Conservation (phyloP, 2,888 invertebrate species). For the Macrostomum cliftonense region DNA sequence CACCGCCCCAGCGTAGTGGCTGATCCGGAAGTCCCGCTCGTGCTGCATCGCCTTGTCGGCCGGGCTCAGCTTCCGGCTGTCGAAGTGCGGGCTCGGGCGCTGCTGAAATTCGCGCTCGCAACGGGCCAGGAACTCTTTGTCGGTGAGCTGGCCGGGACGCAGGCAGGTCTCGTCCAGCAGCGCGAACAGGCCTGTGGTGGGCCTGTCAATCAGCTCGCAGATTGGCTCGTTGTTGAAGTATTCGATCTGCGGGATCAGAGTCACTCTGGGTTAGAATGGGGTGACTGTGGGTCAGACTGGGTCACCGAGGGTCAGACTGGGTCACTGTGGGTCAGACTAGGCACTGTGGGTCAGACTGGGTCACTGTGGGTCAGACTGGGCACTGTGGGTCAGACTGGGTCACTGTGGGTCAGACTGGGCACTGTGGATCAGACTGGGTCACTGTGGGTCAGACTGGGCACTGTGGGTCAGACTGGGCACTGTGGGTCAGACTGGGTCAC, state of each 20-base stretch:
- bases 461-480: too few relatives aligned
- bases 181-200: slow-evolving; percentile 68
- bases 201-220: slow-evolving; percentile 80
- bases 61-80: slow-evolving; percentile 37
- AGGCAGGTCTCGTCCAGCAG: slow-evolving; percentile 93
- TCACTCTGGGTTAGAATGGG: too few relatives aligned
- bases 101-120: background rate
- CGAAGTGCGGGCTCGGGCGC: slow-evolving; percentile 9
- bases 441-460: too few relatives aligned
- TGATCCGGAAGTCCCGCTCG: slow-evolving; percentile 40
- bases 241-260: slow-evolving; percentile 44
- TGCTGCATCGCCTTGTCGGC: slow-evolving; percentile 40
- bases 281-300: background rate
- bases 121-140: slow-evolving; percentile 29
- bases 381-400: too few relatives aligned
- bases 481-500: too few relatives aligned
- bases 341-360: too few relatives aligned
- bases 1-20: slow-evolving; percentile 91
- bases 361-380: too few relatives aligned
- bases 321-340: too few relatives aligned
- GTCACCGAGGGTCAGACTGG: too few relatives aligned
- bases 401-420: too few relatives aligned
- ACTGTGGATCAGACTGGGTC: too few relatives aligned
- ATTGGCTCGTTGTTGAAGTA: slow-evolving; percentile 93
- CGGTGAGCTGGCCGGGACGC: slow-evolving; percentile 73